Conservation (phyloP, 1,140 invertebrate genomes). For the Ceratosolen solmsi region DNA sequence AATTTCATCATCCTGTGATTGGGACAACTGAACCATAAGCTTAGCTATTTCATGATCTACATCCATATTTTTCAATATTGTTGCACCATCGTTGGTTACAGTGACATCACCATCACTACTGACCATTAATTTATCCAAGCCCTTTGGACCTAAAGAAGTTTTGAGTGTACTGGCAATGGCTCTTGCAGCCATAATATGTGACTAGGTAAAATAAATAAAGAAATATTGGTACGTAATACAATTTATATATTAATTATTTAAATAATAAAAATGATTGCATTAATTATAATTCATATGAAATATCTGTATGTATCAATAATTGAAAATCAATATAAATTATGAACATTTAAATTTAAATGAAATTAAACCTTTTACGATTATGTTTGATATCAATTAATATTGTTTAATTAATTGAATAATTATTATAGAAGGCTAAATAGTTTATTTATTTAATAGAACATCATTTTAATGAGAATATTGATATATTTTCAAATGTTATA, state of each 20-base stretch:
- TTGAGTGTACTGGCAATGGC: conserved; percentile 91
- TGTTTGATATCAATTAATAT: too few relatives aligned
- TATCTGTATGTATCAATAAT: too few relatives aligned
- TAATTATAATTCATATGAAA: too few relatives aligned
- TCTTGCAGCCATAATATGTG: conserved; percentile 95
- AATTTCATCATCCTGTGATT: conserved; percentile 99
- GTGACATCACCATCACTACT: conserved; percentile 98
- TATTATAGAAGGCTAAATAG: too few relatives aligned
- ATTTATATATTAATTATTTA: background rate
- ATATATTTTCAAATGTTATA: too few relatives aligned
- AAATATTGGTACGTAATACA: background rate
- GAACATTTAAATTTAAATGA: too few relatives aligned
- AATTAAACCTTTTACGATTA: too few relatives aligned
- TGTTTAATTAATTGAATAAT: too few relatives aligned
- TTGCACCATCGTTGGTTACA: conserved; percentile 99
- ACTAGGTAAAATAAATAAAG: conserved; percentile 78
- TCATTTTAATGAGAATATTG: too few relatives aligned
- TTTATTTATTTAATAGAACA: too few relatives aligned
- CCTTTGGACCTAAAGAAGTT: conserved; percentile 97
- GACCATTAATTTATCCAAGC: conserved; percentile 97
- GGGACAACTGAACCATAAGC: conserved; percentile 96
- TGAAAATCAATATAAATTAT: too few relatives aligned
- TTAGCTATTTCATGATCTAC: conserved; percentile 99
- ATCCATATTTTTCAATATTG: conserved; percentile 99
- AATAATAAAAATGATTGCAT: too few relatives aligned